phyloP scores from a whole-genome alignment of 2,113 vertebrate genomes.

The Glareola pratincola region DNA sequence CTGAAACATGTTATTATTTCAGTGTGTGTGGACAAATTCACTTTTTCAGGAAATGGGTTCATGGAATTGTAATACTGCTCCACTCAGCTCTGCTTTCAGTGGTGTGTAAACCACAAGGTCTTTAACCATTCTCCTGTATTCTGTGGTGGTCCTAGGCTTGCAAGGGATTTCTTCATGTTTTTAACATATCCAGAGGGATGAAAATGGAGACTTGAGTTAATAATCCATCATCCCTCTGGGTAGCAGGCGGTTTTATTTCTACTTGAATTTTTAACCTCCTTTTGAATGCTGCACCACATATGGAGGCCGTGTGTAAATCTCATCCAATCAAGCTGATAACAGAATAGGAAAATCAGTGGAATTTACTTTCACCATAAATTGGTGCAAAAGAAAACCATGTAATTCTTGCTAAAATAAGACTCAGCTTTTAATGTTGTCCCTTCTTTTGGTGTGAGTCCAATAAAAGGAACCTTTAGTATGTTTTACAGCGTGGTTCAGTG shows the following conservation, averaged over 20 bases:
- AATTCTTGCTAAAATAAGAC: not conserved
- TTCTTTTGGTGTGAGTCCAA: not conserved
- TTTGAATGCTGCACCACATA: not conserved
- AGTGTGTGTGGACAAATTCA: conserved; percentile 7
- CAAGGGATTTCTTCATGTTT: conserved; percentile 4
- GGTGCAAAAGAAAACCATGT: not conserved
- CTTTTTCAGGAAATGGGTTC: not conserved
- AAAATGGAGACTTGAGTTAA: conserved; percentile 39
- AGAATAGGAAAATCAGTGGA: conserved; percentile 11
- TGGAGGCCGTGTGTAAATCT: conserved; percentile 29
- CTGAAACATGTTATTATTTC: conserved; percentile 20
- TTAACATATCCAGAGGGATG: conserved; percentile 34
- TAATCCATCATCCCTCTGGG: conserved; percentile 5
- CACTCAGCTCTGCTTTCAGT: not conserved
- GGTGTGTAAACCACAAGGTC: not conserved
- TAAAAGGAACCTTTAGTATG: not conserved
- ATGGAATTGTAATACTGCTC: not conserved
- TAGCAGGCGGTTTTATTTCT: not conserved
- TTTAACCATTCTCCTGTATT: not conserved
- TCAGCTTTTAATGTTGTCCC: not conserved
- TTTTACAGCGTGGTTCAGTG: not conserved
- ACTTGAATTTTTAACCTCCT: not conserved
- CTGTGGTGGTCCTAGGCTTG: conserved; percentile 11
- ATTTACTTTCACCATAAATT: not conserved
- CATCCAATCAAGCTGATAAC: conserved; percentile 8